Evolutionary conservation across 2,888 invertebrate genomes (phyloP).

Genomic region (Baronia brevicornis): DNA sequence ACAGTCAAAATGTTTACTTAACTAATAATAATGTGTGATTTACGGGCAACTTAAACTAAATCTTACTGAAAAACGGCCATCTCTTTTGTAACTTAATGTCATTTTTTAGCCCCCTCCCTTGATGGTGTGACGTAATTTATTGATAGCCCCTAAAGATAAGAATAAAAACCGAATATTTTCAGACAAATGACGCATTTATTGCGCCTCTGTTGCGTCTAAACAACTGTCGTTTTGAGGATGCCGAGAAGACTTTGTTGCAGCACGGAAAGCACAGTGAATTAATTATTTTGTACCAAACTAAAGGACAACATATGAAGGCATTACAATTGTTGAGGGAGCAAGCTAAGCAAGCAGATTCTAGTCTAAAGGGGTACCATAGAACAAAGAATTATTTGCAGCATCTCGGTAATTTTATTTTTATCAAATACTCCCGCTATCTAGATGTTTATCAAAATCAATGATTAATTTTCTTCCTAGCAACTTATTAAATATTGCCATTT

Average conservation of each 20-base stretch:
- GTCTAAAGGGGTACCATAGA: slow-evolving; percentile 85
- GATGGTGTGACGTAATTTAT: too few relatives aligned
- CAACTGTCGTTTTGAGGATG: slow-evolving; percentile 94
- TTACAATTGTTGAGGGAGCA: slow-evolving; percentile 89
- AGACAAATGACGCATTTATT: slow-evolving; percentile 97
- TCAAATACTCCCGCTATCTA: too few relatives aligned
- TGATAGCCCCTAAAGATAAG: too few relatives aligned
- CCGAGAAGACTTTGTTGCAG: slow-evolving; percentile 90
- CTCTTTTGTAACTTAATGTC: too few relatives aligned
- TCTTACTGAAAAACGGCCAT: too few relatives aligned
- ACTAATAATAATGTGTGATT: neutral
- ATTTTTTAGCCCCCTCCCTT: too few relatives aligned
- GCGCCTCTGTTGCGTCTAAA: slow-evolving; percentile 93
- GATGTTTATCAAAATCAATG: too few relatives aligned
- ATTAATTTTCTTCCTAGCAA: too few relatives aligned
- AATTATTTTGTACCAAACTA: slow-evolving; percentile 96
- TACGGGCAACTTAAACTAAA: too few relatives aligned
- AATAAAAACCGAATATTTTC: slow-evolving; percentile 24
- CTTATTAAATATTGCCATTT: too few relatives aligned
- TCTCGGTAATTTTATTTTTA: slow-evolving; percentile 75
- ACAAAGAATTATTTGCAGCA: slow-evolving; percentile 95
- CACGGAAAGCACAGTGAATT: slow-evolving; percentile 94
- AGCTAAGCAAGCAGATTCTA: slow-evolving; percentile 83
- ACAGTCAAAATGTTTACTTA: neutral
- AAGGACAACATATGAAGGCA: slow-evolving; percentile 94